Percentiles rank a stretch among this genome's conserved stretches.
Evolutionary conservation across 2,888 invertebrate genomes (phyloP).

Genomic region (Ephialtes manifestator): DNA sequence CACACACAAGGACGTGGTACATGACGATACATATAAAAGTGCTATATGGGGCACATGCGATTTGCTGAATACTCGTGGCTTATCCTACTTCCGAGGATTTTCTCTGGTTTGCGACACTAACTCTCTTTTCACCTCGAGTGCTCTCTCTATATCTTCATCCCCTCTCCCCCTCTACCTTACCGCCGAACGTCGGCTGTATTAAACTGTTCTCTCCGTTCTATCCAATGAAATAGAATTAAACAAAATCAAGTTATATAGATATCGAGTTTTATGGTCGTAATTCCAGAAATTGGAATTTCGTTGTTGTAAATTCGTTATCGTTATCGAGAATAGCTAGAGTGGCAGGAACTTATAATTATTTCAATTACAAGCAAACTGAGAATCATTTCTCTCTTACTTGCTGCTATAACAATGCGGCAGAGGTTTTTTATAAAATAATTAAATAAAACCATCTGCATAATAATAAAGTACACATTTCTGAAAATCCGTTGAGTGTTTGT

Average conservation of each 20-base stretch:
- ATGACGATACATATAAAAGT: slow-evolving; percentile 43
- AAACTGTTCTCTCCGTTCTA: slow-evolving; percentile 39
- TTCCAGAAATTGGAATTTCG: slow-evolving; percentile 25
- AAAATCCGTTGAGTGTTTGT: too few relatives aligned
- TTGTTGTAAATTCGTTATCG: slow-evolving; percentile 1
- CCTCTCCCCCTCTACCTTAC: background rate
- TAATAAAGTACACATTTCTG: too few relatives aligned
- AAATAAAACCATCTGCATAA: too few relatives aligned
- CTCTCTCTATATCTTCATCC: slow-evolving; percentile 27
- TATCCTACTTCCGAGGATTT: slow-evolving; percentile 66
- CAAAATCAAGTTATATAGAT: slow-evolving; percentile 9
- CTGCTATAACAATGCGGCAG: too few relatives aligned
- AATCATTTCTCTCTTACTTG: too few relatives aligned
- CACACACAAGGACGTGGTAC: slow-evolving; percentile 1
- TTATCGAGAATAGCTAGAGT: too few relatives aligned
- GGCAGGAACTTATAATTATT: too few relatives aligned
- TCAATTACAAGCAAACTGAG: too few relatives aligned
- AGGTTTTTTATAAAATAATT: too few relatives aligned
- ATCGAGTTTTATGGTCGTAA: slow-evolving; percentile 26
- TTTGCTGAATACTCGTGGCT: slow-evolving; percentile 66
- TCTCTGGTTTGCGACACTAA: slow-evolving; percentile 52
- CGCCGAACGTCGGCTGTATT: slow-evolving; percentile 45
- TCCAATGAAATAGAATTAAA: slow-evolving; percentile 65
- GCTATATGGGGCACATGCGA: slow-evolving; percentile 61
- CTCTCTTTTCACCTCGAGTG: slow-evolving; percentile 49